phyloP scores from a whole-genome alignment of 2,888 invertebrate species.

The Andrena dorsata region DNA sequence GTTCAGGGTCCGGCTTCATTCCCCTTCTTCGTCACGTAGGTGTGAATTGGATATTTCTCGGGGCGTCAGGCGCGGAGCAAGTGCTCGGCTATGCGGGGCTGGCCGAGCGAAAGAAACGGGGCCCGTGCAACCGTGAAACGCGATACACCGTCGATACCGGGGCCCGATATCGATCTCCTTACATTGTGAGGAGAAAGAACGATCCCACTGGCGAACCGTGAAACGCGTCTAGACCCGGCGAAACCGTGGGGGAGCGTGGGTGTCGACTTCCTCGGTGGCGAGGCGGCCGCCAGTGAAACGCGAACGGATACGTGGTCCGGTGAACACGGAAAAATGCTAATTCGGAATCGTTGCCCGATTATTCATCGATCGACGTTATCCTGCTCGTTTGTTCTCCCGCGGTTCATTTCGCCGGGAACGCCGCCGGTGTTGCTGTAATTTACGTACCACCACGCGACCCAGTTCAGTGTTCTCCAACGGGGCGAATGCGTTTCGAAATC shows the following conservation, averaged over 20 bases:
- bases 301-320: conserved; percentile 58
- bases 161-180: conserved; percentile 68
- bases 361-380: conserved; percentile 53
- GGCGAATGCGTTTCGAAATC: background rate
- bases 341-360: conserved; percentile 52
- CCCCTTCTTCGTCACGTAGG: conserved; percentile 49
- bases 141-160: conserved; percentile 67
- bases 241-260: conserved; percentile 60
- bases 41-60: conserved; percentile 56
- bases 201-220: conserved; percentile 61
- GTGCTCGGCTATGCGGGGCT: conserved; percentile 35
- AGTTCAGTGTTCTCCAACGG: background rate
- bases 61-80: conserved; percentile 45
- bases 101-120: conserved; percentile 33
- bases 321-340: conserved; percentile 58
- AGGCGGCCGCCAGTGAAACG: conserved; percentile 52
- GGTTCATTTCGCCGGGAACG: conserved; percentile 44
- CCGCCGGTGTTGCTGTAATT: conserved; percentile 25
- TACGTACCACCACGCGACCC: conserved; percentile 3
- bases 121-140: conserved; percentile 70
- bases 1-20: background rate
- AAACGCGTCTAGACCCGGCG: conserved; percentile 59
- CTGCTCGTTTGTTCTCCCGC: conserved; percentile 29
- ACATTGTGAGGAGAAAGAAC: conserved; percentile 66
- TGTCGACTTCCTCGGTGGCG: conserved; percentile 61